Base-by-base conservation (phyloP, 2,113 vertebrate species). In the Podilymbus podiceps region DNA sequence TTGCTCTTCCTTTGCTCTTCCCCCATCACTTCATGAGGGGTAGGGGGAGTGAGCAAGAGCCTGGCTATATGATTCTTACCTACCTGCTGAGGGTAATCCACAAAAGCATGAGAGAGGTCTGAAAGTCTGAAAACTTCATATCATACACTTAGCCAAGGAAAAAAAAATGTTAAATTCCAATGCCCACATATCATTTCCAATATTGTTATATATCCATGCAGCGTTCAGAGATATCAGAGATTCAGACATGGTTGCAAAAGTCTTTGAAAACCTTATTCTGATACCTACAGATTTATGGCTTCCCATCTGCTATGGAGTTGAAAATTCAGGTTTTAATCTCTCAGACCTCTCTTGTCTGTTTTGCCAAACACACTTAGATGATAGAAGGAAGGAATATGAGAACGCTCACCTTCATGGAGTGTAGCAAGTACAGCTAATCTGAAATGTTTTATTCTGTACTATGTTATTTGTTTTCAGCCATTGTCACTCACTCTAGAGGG, bases 31-130 rank as follows among this genome's bases (percentile, higher is more conserved):
- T 46, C 13, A 19, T 49, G 13, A 5, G 2, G 6, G 9, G 7
- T 6, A 22, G 5, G 3, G 8, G 12, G 15, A 28, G 2, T 2
- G 2, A 56, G 25, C 2, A 6, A 46, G 46, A 38, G 38, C 8
- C 38, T 3, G 10, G 24, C 12, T 56, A 5, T 46, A 27, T 76
- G 15, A 11, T 56, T 63, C 7, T 50, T 28, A 33, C 15, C 4
- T 33, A 22, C 4, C 33, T 59, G 7, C 8, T 44, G 42, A 22
- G 5, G 12, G 5, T 40, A 67, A 67, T 8, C 8, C 9, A 35
- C 14, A 68, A 27, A 6, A 42, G 8, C 0, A 0, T 56, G 50
- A 63, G 8, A 81, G 35, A 75, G 63, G 9, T 28, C 30, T 50
- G 22, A 0, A 1, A 35, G 22, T 50, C 21, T 69, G 50, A 81